Base-by-base conservation (phyloP, 2,888 invertebrate species). In the Amiota minor region DNA sequence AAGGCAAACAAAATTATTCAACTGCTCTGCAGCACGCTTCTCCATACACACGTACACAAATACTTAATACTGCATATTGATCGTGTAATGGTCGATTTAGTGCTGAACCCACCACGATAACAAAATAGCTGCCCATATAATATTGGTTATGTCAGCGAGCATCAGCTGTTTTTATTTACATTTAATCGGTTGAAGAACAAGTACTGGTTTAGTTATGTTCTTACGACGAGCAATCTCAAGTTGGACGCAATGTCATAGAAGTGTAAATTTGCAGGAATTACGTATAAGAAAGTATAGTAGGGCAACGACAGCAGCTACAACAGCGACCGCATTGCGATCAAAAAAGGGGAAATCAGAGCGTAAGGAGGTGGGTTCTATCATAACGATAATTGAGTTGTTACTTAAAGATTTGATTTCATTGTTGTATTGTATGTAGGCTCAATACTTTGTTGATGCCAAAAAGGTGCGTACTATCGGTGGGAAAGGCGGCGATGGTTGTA, bases 401-500 rank as follows among this genome's bases (percentile, higher is more conserved):
- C 11, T 56, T 18, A 69, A 3, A 10, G 14, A 4, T 10, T 14
- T 0, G 0, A 35, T 35, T 35, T 35, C n/a, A 56, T 74, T 79
- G 14, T 64, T 18, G 12, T 16, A 12, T 71, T 89, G 1, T 67
- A 92, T 89, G 1, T 67, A 92, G 92, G 90, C 91, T 0, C 92
- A 92, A 77, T 91, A 91, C 83, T 96, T 96, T 88, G 91, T 95
- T 0, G 97, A 97, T 90, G 91, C 92, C 4, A 92, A 91, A 80
- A 88, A 91, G 81, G 91, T 97, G 0, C 90, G 93, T 71, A 92
- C 94, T 0, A 87, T 92, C 0, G 99, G 94, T 0, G 99, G 99
- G 0, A 93, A 93, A 47, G 99, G 99, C 0, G 99, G 99, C 0
- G 93, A 98, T 90, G 99, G 99, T 0, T 93, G 94, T 80, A 93